Conservation (phyloP, 2,797 vertebrate species). For the Spondyliosoma cantharus region DNA sequence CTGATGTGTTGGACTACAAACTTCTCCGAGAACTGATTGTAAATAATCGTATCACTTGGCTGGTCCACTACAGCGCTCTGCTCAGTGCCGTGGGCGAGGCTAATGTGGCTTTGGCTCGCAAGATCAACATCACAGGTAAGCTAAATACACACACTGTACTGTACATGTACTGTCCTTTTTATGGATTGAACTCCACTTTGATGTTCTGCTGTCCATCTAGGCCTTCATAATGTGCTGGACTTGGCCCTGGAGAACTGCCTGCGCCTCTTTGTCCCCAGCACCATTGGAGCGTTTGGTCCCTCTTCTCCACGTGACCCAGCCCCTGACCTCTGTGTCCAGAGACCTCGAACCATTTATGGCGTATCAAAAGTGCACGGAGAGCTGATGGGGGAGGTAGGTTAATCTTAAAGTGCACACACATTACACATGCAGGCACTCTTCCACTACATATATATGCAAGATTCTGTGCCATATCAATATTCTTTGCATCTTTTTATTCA, state of each 20-base stretch:
- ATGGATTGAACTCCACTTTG: slow-evolving; percentile 14
- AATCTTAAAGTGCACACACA: not conserved
- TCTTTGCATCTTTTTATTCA: slow-evolving; percentile 54
- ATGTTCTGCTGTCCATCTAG: slow-evolving; percentile 60
- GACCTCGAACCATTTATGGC: slow-evolving; percentile 87
- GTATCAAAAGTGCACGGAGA: slow-evolving; percentile 88
- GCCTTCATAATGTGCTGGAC: slow-evolving; percentile 87
- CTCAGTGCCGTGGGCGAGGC: slow-evolving; percentile 85
- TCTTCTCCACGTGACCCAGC: slow-evolving; percentile 86
- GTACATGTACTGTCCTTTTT: not conserved
- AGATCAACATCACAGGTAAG: slow-evolving; percentile 87
- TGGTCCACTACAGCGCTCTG: slow-evolving; percentile 86
- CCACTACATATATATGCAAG: not conserved
- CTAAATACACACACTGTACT: not conserved
- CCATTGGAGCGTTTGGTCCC: slow-evolving; percentile 87
- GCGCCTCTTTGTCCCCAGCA: slow-evolving; percentile 87
- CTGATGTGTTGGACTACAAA: slow-evolving; percentile 86
- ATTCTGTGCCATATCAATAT: slow-evolving; percentile 2
- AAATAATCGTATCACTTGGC: slow-evolving; percentile 84
- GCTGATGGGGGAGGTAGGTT: slow-evolving; percentile 87
- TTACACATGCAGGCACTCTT: not conserved
- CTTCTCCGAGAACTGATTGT: slow-evolving; percentile 84
- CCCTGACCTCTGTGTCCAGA: slow-evolving; percentile 87
- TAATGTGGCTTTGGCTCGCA: slow-evolving; percentile 84
- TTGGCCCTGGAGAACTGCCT: slow-evolving; percentile 86